A percentile compares a stretch with the other conserved stretches of the same genome.
Evolutionary conservation across 1,140 invertebrate species (phyloP).

Genomic region (Lasioglossum albipes): DNA sequence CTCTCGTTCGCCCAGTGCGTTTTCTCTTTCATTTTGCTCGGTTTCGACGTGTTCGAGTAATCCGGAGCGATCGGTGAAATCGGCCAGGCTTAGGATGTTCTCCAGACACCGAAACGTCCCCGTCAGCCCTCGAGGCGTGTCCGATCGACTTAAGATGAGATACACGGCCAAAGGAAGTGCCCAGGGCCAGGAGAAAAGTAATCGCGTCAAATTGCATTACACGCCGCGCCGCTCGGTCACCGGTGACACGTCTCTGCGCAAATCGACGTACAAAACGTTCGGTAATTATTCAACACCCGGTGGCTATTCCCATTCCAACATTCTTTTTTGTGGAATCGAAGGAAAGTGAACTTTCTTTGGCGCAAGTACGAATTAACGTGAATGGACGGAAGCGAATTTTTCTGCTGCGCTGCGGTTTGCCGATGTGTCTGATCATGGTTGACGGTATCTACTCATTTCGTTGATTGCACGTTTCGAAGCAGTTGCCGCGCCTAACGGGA

Average conservation of each 20-base stretch:
- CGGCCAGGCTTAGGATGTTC: constrained; percentile 10
- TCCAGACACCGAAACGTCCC: neutral
- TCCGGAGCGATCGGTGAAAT: constrained; percentile 40
- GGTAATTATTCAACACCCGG: constrained; percentile 58
- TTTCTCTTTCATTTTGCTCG: neutral
- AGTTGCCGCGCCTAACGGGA: no score
- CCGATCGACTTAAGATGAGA: constrained; percentile 39
- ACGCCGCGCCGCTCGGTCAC: constrained; percentile 8
- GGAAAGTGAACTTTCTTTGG: neutral
- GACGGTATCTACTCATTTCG: no score
- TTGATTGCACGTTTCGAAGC: no score
- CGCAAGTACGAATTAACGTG: no score
- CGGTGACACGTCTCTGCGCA: neutral
- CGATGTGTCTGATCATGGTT: no score
- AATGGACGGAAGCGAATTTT: no score
- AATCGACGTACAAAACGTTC: constrained; percentile 47
- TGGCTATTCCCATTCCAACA: neutral
- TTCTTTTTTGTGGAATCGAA: neutral
- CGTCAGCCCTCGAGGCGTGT: constrained; percentile 41
- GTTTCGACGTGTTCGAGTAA: neutral
- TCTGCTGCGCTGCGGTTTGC: no score
- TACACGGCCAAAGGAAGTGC: neutral
- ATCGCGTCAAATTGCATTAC: constrained; percentile 61
- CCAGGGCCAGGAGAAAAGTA: constrained; percentile 34
- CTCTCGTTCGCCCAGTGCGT: neutral